A percentile compares a stretch with the other conserved stretches of the same genome.
Conservation (phyloP, 2,888 invertebrate species). For the Caenorhabditis parvicauda region DNA sequence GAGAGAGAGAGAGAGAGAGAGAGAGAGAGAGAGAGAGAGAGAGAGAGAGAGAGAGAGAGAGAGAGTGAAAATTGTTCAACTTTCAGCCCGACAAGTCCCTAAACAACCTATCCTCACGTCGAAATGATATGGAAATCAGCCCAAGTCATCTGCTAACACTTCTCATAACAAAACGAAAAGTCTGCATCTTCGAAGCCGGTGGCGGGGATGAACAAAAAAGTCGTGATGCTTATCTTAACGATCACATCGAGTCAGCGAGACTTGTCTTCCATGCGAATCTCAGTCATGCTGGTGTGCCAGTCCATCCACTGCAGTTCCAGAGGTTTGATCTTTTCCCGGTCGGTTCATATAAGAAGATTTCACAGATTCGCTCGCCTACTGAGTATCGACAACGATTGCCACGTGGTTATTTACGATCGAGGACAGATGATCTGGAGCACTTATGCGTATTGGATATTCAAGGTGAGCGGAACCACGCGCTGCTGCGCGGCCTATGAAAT, state of each 20-base stretch:
- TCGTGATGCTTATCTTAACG: constrained; percentile 25
- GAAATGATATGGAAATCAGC: constrained; percentile 40
- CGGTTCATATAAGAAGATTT: too few relatives aligned
- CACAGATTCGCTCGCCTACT: constrained; percentile 50
- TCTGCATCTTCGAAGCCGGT: constrained; percentile 52
- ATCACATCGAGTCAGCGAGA: constrained; percentile 54
- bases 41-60: neutral
- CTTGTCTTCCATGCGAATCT: constrained; percentile 55
- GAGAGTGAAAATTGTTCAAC: neutral
- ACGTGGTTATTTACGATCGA: constrained; percentile 54
- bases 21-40: too few relatives aligned
- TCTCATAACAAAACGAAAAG: constrained; percentile 50
- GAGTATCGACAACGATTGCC: constrained; percentile 58
- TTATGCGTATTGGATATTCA: constrained; percentile 59
- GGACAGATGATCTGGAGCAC: constrained; percentile 57
- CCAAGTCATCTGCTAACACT: constrained; percentile 51
- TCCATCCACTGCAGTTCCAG: constrained; percentile 56
- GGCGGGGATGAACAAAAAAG: constrained; percentile 40
- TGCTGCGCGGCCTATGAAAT: too few relatives aligned
- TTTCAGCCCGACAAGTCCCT: constrained; percentile 18
- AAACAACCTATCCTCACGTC: constrained; percentile 4
- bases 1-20: too few relatives aligned
- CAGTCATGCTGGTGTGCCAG: constrained; percentile 58
- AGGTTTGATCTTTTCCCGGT: constrained; percentile 10
- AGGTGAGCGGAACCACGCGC: constrained; percentile 9